These are phyloP conservation scores for Chromis chromis DNA, from an alignment of 2,797 vertebrate genomes.

Conservation along the genomic window DNA sequence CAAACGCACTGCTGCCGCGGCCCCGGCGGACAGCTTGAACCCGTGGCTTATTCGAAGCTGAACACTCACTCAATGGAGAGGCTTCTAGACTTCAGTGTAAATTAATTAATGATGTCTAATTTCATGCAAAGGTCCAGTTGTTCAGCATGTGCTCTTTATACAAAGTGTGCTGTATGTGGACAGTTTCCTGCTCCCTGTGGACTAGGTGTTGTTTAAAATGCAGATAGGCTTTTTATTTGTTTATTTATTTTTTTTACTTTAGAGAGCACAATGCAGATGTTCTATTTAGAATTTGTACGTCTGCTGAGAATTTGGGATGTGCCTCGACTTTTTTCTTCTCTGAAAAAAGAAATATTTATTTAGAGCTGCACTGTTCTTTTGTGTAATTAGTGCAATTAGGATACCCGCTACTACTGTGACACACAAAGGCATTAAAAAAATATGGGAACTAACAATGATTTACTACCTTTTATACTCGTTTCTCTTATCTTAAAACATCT, in stretches of 20 bases:
- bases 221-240: slow-evolving; percentile 42
- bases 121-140: slow-evolving; percentile 58
- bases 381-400: slow-evolving; percentile 7
- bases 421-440: background rate
- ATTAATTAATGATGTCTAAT: slow-evolving; percentile 69
- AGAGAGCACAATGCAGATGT: slow-evolving; percentile 52
- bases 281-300: slow-evolving; percentile 48
- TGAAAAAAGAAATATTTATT: slow-evolving; percentile 25
- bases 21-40: slow-evolving; percentile 61
- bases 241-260: slow-evolving; percentile 25
- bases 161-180: slow-evolving; percentile 23
- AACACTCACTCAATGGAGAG: slow-evolving; percentile 50
- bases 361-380: slow-evolving; percentile 5
- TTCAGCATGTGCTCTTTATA: slow-evolving; percentile 34
- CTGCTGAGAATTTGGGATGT: slow-evolving; percentile 37
- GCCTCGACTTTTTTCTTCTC: slow-evolving; percentile 29
- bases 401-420: slow-evolving; percentile 5
- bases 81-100: slow-evolving; percentile 55
- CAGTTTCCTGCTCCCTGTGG: slow-evolving; percentile 24
- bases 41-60: slow-evolving; percentile 55
- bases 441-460: background rate
- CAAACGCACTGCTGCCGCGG: slow-evolving; percentile 42
- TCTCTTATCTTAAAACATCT: background rate
- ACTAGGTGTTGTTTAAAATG: slow-evolving; percentile 39
- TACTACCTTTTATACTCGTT: background rate